phyloP scores from a whole-genome alignment of 2,797 vertebrate species.

The Mormyrus hasselquistii region DNA sequence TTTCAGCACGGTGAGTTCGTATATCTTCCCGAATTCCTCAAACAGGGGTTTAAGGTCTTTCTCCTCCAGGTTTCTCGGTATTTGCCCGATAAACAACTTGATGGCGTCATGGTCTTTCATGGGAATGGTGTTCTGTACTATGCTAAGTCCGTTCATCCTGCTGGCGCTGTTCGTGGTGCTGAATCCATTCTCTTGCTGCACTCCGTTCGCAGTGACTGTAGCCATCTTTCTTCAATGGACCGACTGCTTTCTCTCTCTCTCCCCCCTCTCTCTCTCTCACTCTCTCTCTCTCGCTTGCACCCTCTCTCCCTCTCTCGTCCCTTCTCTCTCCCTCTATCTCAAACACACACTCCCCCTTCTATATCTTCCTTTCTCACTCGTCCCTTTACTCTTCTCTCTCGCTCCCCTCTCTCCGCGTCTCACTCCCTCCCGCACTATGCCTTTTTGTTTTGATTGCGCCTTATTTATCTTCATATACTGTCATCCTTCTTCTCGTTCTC shows the following conservation, averaged over 20 bases:
- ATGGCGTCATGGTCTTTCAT: constrained; percentile 98
- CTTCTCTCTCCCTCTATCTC: constrained; percentile 44
- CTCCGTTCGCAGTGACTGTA: constrained; percentile 82
- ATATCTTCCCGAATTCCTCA: constrained; percentile 97
- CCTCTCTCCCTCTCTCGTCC: constrained; percentile 21
- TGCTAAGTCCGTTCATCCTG: constrained; percentile 83
- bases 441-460: constrained; percentile 42
- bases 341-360: constrained; percentile 32
- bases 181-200: constrained; percentile 81
- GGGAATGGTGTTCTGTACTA: constrained; percentile 79
- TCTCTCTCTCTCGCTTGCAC: constrained; percentile 30
- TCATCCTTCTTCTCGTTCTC: constrained; percentile 39
- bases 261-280: constrained; percentile 38
- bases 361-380: constrained; percentile 4
- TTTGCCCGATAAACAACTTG: constrained; percentile 98
- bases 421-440: constrained; percentile 27
- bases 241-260: constrained; percentile 57
- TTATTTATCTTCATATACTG: constrained; percentile 45
- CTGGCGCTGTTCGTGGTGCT: constrained; percentile 84
- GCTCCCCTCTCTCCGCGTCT: constrained; percentile 8
- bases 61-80: constrained; percentile 94
- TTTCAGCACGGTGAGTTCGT: constrained; percentile 96
- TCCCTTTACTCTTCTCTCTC: constrained; percentile 11
- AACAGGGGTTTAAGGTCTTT: constrained; percentile 95
- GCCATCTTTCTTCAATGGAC: constrained; percentile 81